phyloP scores from a whole-genome alignment of 2,113 vertebrate species.

The Prietella phreatophila region DNA sequence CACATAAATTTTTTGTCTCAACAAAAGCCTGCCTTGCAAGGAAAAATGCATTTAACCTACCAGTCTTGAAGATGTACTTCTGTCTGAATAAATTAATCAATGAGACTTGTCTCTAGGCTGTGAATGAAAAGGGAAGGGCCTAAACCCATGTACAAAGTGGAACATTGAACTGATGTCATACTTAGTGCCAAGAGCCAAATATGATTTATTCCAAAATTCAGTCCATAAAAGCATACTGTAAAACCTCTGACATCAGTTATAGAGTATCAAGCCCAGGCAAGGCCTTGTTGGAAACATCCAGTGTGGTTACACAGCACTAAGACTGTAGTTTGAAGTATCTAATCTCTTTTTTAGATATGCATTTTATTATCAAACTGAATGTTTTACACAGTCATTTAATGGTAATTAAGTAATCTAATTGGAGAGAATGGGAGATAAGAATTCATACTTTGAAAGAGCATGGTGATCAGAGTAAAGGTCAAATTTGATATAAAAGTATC shows the following conservation, averaged over 20 bases:
- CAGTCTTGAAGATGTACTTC: not conserved
- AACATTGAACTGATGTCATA: conserved; percentile 40
- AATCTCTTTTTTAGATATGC: not conserved
- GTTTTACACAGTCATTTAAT: not conserved
- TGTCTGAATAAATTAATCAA: not conserved
- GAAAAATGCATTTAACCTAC: not conserved
- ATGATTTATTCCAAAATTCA: conserved; percentile 39
- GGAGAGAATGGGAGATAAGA: not conserved
- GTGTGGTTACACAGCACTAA: not conserved
- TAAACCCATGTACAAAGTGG: conserved; percentile 12
- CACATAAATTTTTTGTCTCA: not conserved
- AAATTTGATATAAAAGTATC: not conserved
- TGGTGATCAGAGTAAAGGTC: not conserved
- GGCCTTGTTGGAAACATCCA: not conserved
- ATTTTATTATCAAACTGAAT: not conserved
- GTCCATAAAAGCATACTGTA: conserved; percentile 18
- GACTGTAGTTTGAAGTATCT: not conserved
- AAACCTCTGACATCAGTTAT: conserved; percentile 21
- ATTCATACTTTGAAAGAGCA: not conserved
- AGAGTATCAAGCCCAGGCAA: conserved; percentile 8
- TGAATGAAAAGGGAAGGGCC: conserved; percentile 17
- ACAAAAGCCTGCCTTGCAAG: not conserved
- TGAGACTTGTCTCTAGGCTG: not conserved
- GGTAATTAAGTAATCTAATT: not conserved
- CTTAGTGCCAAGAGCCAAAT: conserved; percentile 26